Conservation (phyloP, 2,888 invertebrate genomes). For the Malthinus seriepunctatus region DNA sequence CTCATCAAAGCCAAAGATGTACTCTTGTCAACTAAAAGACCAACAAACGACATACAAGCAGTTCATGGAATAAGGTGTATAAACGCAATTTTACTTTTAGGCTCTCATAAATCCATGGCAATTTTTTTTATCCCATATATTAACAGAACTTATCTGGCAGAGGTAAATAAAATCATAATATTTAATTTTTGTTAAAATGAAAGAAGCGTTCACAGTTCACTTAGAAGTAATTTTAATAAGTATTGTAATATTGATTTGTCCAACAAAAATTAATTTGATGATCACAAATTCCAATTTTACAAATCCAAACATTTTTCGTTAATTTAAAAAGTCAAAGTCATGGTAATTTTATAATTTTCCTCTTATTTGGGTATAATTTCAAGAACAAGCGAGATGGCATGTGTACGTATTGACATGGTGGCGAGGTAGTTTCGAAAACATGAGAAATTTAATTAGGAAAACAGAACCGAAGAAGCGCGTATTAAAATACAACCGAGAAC, state of each 20-base stretch:
- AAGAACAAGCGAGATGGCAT: background rate
- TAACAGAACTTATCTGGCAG: constrained; percentile 68
- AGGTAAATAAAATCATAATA: constrained; percentile 53
- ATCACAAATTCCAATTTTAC: no score
- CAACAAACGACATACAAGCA: constrained; percentile 62
- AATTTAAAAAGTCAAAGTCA: no score
- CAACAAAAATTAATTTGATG: no score
- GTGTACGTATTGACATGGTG: background rate
- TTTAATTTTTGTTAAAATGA: no score
- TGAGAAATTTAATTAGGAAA: constrained; percentile 11
- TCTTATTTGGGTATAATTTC: background rate
- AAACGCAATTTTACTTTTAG: constrained; percentile 65
- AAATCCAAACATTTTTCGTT: no score
- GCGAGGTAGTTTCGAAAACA: constrained; percentile 10
- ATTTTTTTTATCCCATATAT: constrained; percentile 68
- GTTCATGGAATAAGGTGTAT: constrained; percentile 69
- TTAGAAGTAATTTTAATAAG: no score
- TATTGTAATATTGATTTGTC: no score
- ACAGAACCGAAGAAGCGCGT: background rate
- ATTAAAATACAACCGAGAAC: background rate
- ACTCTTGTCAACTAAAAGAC: constrained; percentile 59
- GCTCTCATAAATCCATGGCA: constrained; percentile 74
- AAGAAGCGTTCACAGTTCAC: background rate
- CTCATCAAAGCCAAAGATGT: constrained; percentile 62
- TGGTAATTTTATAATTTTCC: no score